Conservation (phyloP, 2,113 vertebrate genomes). For the Carassius auratus region DNA sequence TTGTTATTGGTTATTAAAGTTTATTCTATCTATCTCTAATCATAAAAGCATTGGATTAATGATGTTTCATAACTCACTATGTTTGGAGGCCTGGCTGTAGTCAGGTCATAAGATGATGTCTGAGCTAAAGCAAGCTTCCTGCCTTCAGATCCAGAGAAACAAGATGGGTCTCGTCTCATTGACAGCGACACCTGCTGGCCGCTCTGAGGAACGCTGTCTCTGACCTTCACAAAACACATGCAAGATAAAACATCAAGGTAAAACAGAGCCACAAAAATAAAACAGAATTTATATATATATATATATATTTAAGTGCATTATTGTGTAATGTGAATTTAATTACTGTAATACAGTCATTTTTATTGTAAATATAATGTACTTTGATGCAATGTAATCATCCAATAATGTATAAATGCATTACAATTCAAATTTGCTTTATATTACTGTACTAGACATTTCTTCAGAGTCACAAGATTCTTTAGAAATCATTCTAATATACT, state of each 20-base stretch:
- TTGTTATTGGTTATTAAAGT: background rate
- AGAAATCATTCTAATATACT: background rate
- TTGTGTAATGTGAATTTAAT: background rate
- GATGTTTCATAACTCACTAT: conserved; percentile 51
- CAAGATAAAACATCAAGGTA: background rate
- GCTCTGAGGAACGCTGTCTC: conserved; percentile 59
- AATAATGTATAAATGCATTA: background rate
- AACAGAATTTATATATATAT: background rate
- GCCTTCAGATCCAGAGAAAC: conserved; percentile 59
- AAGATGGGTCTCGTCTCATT: conserved; percentile 68
- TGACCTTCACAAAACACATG: conserved; percentile 51
- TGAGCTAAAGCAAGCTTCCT: conserved; percentile 61
- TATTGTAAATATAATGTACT: background rate
- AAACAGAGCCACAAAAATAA: background rate
- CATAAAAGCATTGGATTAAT: background rate
- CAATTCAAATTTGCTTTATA: background rate
- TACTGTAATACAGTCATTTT: background rate
- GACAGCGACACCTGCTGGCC: conserved; percentile 67
- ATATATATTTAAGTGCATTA: background rate
- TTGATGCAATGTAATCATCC: background rate
- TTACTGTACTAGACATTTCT: background rate
- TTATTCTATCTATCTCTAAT: background rate
- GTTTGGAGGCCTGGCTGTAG: conserved; percentile 55
- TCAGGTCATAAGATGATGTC: conserved; percentile 68
- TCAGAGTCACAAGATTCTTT: background rate